Conservation (phyloP, 1,140 invertebrate genomes). For the Neoseiulus cucumeris region DNA sequence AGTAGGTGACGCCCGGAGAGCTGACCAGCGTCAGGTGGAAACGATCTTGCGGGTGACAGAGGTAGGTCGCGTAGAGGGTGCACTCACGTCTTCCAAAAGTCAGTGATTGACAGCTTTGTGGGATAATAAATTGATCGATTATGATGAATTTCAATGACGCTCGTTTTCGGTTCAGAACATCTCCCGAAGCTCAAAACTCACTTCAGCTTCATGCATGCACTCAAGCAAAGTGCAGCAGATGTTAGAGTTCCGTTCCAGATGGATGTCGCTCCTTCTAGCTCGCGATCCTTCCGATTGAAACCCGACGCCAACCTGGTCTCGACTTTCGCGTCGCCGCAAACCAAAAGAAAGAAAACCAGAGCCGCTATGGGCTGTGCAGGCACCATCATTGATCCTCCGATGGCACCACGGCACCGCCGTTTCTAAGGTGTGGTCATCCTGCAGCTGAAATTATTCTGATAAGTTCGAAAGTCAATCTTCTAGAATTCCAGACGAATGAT, state of each 20-base stretch:
- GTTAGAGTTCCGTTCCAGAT: neutral
- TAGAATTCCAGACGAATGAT: too few species aligned
- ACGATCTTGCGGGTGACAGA: neutral
- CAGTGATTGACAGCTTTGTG: neutral
- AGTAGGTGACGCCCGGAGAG: neutral
- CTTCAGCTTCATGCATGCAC: neutral
- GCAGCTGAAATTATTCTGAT: too few species aligned
- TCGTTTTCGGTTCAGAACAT: neutral
- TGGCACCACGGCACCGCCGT: too few species aligned
- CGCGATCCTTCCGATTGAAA: neutral
- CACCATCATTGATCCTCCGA: too few species aligned
- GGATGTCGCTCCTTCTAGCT: neutral
- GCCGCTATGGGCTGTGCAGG: neutral
- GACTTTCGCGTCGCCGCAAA: neutral
- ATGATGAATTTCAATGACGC: too few species aligned
- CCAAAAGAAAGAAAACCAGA: neutral
- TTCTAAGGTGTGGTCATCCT: too few species aligned
- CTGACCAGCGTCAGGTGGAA: neutral
- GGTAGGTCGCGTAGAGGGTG: neutral
- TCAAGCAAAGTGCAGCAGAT: neutral
- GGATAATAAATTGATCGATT: neutral
- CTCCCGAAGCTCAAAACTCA: neutral
- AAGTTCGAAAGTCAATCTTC: too few species aligned
- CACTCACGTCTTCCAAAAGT: neutral
- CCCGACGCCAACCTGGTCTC: neutral